A percentile compares a stretch with the other conserved stretches of the same genome.
These are phyloP conservation scores for Pseudomyrmex pallidus DNA, from an alignment of 1,140 invertebrate species.

Conservation along the genomic window DNA sequence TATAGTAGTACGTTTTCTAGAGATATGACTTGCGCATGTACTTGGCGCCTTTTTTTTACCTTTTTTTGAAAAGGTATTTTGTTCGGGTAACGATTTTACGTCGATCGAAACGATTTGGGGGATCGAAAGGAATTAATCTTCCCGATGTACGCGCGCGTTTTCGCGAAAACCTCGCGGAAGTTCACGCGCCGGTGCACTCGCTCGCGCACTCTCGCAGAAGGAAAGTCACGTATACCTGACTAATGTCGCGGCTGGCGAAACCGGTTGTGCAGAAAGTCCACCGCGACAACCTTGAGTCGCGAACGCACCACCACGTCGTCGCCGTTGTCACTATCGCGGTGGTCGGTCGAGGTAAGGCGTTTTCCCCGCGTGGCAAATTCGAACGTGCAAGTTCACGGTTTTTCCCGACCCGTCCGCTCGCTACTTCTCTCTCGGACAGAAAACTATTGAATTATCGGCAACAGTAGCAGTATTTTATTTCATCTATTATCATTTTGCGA, in stretches of 20 bases:
- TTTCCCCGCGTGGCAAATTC: background rate
- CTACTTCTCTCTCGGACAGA: background rate
- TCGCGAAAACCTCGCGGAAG: slow-evolving; percentile 37
- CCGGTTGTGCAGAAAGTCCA: slow-evolving; percentile 49
- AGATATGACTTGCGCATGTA: too few relatives aligned
- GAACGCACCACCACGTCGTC: background rate
- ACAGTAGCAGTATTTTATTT: too few relatives aligned
- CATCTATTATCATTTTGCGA: too few relatives aligned
- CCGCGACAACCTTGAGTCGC: slow-evolving; percentile 44
- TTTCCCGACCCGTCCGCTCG: background rate
- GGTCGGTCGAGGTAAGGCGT: background rate
- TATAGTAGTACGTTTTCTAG: too few relatives aligned
- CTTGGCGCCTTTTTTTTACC: too few relatives aligned
- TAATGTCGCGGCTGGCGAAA: slow-evolving; percentile 39
- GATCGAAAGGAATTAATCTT: too few relatives aligned
- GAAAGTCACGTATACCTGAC: slow-evolving; percentile 38
- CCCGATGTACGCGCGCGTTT: too few relatives aligned
- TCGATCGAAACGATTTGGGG: too few relatives aligned
- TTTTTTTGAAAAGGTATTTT: too few relatives aligned
- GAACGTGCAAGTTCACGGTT: slow-evolving; percentile 48
- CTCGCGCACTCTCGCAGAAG: background rate
- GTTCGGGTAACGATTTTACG: too few relatives aligned
- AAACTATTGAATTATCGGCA: too few relatives aligned
- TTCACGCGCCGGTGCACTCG: slow-evolving; percentile 7
- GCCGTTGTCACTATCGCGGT: background rate